Evolutionary conservation across 2,113 vertebrate genomes (phyloP).

Genomic region (Lophius piscatorius): DNA sequence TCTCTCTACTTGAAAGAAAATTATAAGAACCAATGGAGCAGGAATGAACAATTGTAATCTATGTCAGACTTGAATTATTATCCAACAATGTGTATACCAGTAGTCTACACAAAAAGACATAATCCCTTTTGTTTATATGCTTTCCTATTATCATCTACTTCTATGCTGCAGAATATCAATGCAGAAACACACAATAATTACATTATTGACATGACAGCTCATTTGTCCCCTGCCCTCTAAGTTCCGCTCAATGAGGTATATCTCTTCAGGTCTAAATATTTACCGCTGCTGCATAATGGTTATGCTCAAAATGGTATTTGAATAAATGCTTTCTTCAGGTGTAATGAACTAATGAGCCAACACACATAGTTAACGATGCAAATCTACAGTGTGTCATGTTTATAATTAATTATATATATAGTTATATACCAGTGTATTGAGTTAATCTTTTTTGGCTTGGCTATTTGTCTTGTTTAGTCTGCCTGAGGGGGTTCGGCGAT

Average conservation of each 20-base stretch:
- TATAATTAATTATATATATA: constrained; percentile 58
- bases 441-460: constrained; percentile 28
- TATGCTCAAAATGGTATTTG: constrained; percentile 39
- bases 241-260: constrained; percentile 62
- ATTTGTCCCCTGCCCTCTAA: constrained; percentile 60
- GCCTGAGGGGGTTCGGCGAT: constrained; percentile 8
- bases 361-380: constrained; percentile 56
- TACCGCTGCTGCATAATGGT: constrained; percentile 56
- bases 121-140: constrained; percentile 66
- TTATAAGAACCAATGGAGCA: constrained; percentile 61
- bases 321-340: constrained; percentile 48
- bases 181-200: constrained; percentile 49
- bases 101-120: constrained; percentile 55
- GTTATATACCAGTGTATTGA: constrained; percentile 42
- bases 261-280: constrained; percentile 59
- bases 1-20: constrained; percentile 50
- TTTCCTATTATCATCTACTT: constrained; percentile 50
- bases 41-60: constrained; percentile 66
- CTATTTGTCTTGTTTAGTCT: constrained; percentile 25
- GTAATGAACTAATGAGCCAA: constrained; percentile 64
- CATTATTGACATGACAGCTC: constrained; percentile 55
- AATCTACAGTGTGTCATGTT: constrained; percentile 42
- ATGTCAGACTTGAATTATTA: constrained; percentile 68
- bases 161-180: constrained; percentile 57
- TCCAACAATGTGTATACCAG: constrained; percentile 71